A percentile compares a stretch with the other conserved stretches of the same genome.
Conservation (phyloP, 2,113 vertebrate species). For the Triplophysa dalaica region DNA sequence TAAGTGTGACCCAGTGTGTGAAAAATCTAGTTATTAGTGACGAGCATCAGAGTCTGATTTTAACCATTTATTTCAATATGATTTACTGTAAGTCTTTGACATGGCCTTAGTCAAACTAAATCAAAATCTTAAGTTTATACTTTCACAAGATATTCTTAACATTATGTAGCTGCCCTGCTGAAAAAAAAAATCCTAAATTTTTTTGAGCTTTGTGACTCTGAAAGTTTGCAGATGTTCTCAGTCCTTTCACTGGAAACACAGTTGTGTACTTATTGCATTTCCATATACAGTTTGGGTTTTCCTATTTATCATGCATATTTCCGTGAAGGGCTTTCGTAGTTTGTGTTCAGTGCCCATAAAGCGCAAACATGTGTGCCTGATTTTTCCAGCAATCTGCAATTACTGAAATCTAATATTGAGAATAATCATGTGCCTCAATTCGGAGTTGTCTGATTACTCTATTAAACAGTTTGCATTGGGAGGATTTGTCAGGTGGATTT, state of each 20-base stretch:
- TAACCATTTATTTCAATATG: no score
- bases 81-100: no score
- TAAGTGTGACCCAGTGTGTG: no score
- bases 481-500: no score
- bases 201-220: not conserved
- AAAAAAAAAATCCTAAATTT: not conserved
- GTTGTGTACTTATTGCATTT: conserved; percentile 72
- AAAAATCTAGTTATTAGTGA: no score
- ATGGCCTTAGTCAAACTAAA: no score
- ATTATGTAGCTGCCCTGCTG: no score
- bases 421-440: not conserved
- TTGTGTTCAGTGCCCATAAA: conserved; percentile 63
- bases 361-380: conserved; percentile 61
- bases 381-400: conserved; percentile 4
- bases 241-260: conserved; percentile 64
- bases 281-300: conserved; percentile 69
- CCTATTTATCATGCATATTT: conserved; percentile 59
- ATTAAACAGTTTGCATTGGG: not conserved
- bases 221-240: conserved; percentile 68
- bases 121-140: no score
- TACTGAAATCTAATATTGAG: not conserved
- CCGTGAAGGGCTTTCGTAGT: conserved; percentile 60
- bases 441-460: not conserved
- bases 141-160: no score
- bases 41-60: no score